These are phyloP conservation scores for Junonia oenone DNA, from an alignment of 2,888 invertebrate genomes.

Conservation along the genomic window DNA sequence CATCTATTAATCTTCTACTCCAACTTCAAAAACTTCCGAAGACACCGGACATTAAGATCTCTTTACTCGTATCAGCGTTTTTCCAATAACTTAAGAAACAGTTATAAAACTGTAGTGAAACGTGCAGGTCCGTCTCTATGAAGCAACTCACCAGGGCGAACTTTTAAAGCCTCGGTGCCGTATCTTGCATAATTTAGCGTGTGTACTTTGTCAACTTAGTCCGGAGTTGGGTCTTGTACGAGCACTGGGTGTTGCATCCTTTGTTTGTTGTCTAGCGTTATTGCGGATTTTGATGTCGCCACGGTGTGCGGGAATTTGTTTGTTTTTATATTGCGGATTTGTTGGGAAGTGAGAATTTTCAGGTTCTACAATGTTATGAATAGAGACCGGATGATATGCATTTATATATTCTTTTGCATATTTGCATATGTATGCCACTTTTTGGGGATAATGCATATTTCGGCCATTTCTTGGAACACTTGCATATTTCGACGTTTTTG, in stretches of 20 bases:
- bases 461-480: no score
- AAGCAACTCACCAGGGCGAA: constrained; percentile 20
- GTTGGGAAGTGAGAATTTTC: not conserved
- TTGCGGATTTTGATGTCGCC: constrained; percentile 14
- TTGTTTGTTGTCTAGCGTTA: constrained; percentile 13
- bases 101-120: constrained; percentile 8
- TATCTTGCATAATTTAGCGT: constrained; percentile 35
- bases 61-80: not conserved
- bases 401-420: no score
- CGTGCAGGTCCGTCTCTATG: constrained; percentile 14
- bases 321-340: not conserved
- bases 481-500: no score
- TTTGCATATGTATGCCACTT: no score
- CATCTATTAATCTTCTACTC: not conserved
- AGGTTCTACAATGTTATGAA: not conserved
- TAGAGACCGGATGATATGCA: no score
- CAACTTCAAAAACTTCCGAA: not conserved
- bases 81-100: constrained; percentile 8
- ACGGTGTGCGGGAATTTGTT: not conserved
- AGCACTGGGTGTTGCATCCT: constrained; percentile 12
- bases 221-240: constrained; percentile 17
- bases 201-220: constrained; percentile 31
- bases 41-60: not conserved
- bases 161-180: constrained; percentile 32
- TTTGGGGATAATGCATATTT: no score